Evolutionary conservation across 2,113 vertebrate genomes (phyloP).

Genomic region (Gymnobelideus leadbeateri): DNA sequence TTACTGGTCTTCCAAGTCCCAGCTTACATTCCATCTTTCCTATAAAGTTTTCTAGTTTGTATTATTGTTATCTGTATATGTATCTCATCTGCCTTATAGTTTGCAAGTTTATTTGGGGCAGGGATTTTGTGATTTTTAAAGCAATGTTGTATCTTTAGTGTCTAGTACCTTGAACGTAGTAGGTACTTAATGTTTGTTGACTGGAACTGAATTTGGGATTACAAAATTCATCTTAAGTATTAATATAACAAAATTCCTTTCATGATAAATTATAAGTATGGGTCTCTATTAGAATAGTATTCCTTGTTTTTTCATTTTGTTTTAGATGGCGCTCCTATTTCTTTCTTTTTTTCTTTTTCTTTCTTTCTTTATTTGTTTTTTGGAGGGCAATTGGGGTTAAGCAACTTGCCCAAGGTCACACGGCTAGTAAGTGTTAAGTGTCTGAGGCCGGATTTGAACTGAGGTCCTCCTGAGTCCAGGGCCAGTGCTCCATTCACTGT

Average conservation of each 20-base stretch:
- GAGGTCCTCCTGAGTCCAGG: too few relatives aligned
- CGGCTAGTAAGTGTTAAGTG: too few relatives aligned
- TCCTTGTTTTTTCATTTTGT: constrained; percentile 17
- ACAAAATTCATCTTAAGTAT: neutral
- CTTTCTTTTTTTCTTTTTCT: too few relatives aligned
- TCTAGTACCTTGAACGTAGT: neutral
- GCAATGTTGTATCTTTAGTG: neutral
- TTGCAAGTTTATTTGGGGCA: constrained; percentile 15
- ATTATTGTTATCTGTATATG: neutral
- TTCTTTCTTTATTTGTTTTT: too few relatives aligned
- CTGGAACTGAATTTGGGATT: neutral
- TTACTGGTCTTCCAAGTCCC: neutral
- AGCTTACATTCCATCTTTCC: neutral
- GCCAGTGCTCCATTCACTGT: too few relatives aligned
- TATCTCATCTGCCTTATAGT: neutral
- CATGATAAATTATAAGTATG: constrained; percentile 21
- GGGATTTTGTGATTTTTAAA: constrained; percentile 52
- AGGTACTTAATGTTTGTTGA: neutral
- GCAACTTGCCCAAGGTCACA: too few relatives aligned
- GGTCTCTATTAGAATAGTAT: constrained; percentile 25
- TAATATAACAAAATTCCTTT: constrained; percentile 43
- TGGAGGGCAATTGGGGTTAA: too few relatives aligned
- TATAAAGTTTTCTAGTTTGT: neutral
- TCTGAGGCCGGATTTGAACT: too few relatives aligned
- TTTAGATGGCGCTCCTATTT: constrained; percentile 37